These are phyloP conservation scores for Bhutanitis thaidina DNA, from an alignment of 2,888 invertebrate species.

Conservation along the genomic window DNA sequence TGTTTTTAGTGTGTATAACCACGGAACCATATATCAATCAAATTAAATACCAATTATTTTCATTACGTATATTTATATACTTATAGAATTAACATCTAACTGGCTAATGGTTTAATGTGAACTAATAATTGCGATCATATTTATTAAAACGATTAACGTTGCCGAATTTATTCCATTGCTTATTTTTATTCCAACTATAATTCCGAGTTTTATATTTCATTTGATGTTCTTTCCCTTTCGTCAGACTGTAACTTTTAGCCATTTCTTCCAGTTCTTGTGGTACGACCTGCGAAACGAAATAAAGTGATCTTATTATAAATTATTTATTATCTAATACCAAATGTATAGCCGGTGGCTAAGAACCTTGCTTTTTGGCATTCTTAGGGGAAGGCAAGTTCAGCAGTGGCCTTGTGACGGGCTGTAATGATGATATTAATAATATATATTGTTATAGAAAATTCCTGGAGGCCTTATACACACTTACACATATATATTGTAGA, in stretches of 20 bases:
- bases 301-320: not conserved
- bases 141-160: conserved; percentile 18
- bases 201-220: conserved; percentile 37
- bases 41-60: not conserved
- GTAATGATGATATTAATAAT: too few species aligned
- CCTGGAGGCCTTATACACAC: too few species aligned
- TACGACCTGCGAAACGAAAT: conserved; percentile 46
- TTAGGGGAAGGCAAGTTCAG: too few species aligned
- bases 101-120: not conserved
- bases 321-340: too few species aligned
- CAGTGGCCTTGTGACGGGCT: too few species aligned
- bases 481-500: too few species aligned
- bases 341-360: too few species aligned
- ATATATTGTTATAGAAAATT: too few species aligned
- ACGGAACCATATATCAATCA: too few species aligned
- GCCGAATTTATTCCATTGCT: conserved; percentile 34
- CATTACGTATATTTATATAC: not conserved
- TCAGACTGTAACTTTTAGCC: conserved; percentile 38
- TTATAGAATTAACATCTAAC: not conserved
- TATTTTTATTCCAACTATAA: conserved; percentile 32
- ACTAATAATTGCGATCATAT: conserved; percentile 14
- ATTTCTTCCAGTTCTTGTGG: conserved; percentile 50
- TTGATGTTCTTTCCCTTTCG: conserved; percentile 40
- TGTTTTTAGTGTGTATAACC: too few species aligned
- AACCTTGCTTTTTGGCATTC: too few species aligned